Base-by-base conservation (phyloP, 2,888 invertebrate species). In the Spilosoma lubricipeda region DNA sequence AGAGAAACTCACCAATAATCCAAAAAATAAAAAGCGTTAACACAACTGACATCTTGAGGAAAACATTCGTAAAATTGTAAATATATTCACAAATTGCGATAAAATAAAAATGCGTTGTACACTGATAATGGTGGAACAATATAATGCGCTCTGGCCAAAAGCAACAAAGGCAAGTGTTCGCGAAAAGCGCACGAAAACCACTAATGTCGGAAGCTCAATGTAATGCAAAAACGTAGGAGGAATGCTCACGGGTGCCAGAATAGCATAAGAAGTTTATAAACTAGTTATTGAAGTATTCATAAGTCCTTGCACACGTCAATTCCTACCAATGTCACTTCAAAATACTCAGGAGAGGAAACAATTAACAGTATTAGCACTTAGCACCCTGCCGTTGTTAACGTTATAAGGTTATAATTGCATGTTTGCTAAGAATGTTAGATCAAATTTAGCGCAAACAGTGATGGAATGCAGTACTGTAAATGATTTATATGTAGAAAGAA, bases 111-210 rank as follows among this genome's bases (percentile, higher is more conserved):
- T 56, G 30, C 65, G 71, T 63, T 68, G 36, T 69, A 45, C 72
- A 72, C 80, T 74, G 67, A 76, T 77, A 79, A 67, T 69, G 15
- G 69, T 13, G 30, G 30, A 59, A 67, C 23, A 71, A 11, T 73
- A 65, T 73, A 65, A 67, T 64, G 68, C 67, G 67, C 71, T 69
- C 69, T 73, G 67, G 72, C 71, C 74, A 71, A 80, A 83, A 79
- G 72, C 81, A 68, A 72, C 74, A 77, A 86, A 90, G 86, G 85
- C 90, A 89, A 90, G 91, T 87, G 91, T 80, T 86, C 89, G 86
- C 89, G 90, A 91, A 93, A 94, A 92, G 90, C 90, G 91, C 92
- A 89, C 90, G 89, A 91, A 90, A 92, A 89, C 85, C 85, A 93
- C 92, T 92, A 87, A 80, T 84, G 85, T 84, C 86, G 86, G 86